These are phyloP conservation scores for Nebria brevicollis DNA, from an alignment of 2,888 invertebrate genomes.

Conservation along the genomic window DNA sequence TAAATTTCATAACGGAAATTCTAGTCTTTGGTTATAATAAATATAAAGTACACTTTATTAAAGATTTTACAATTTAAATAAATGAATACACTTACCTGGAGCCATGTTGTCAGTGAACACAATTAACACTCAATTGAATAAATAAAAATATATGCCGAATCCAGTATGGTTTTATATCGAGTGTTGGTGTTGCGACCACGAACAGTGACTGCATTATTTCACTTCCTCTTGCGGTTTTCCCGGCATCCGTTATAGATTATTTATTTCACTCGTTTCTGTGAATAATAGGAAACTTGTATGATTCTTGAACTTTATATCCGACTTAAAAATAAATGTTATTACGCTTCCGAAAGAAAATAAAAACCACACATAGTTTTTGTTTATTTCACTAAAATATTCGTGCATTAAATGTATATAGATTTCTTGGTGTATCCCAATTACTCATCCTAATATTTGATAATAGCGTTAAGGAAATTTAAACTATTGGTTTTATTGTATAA, in stretches of 20 bases:
- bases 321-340: not conserved
- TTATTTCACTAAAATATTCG: not conserved
- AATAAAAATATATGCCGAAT: not conserved
- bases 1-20: no score
- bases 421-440: not conserved
- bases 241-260: conserved; percentile 30
- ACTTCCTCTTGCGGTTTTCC: conserved; percentile 31
- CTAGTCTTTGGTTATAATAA: no score
- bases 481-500: not conserved
- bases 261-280: conserved; percentile 20
- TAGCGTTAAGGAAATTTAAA: not conserved
- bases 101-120: not conserved
- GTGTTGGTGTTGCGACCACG: not conserved
- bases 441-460: not conserved
- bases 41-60: not conserved
- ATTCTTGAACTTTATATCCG: not conserved
- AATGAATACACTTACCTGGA: not conserved
- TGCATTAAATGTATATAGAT: not conserved
- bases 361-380: not conserved
- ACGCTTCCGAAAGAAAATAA: not conserved
- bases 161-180: not conserved
- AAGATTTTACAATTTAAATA: not conserved
- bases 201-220: conserved; percentile 25
- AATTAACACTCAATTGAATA: not conserved
- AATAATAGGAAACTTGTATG: not conserved